Percentiles rank a stretch among this genome's conserved stretches.
Evolutionary conservation across 2,113 vertebrate species (phyloP).

Genomic region (Thalassarche chlororhynchos): DNA sequence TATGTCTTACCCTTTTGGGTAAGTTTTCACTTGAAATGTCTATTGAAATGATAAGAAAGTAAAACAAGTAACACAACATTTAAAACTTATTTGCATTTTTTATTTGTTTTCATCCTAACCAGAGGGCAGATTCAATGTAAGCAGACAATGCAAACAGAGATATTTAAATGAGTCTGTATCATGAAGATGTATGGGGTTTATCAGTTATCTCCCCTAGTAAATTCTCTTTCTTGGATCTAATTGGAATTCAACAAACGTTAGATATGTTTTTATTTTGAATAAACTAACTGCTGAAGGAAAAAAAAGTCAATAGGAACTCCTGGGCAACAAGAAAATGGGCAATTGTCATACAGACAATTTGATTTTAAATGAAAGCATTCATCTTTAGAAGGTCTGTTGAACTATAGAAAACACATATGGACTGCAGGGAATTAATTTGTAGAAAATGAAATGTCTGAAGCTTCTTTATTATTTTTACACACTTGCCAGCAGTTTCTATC

Average conservation of each 20-base stretch:
- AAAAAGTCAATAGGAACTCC: not conserved
- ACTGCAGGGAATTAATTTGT: not conserved
- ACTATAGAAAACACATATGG: not conserved
- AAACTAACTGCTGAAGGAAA: not conserved
- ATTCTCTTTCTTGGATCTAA: not conserved
- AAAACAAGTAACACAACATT: not conserved
- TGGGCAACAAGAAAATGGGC: not conserved
- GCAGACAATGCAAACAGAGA: not conserved
- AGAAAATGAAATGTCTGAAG: not conserved
- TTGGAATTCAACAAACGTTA: not conserved
- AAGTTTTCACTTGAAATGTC: not conserved
- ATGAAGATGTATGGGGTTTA: not conserved
- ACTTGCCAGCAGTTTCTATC: not conserved
- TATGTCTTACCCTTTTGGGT: not conserved
- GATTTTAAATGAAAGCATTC: not conserved
- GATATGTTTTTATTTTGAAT: not conserved
- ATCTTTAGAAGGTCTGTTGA: not conserved
- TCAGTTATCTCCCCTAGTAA: not conserved
- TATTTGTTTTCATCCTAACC: not conserved
- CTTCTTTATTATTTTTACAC: not conserved
- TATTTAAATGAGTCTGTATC: not conserved
- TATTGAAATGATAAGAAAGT: not conserved
- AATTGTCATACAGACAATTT: not conserved
- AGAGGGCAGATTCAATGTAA: not conserved
- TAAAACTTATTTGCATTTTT: not conserved